These are phyloP conservation scores for Ypsolopha sequella DNA, from an alignment of 2,888 invertebrate species.

Conservation along the genomic window DNA sequence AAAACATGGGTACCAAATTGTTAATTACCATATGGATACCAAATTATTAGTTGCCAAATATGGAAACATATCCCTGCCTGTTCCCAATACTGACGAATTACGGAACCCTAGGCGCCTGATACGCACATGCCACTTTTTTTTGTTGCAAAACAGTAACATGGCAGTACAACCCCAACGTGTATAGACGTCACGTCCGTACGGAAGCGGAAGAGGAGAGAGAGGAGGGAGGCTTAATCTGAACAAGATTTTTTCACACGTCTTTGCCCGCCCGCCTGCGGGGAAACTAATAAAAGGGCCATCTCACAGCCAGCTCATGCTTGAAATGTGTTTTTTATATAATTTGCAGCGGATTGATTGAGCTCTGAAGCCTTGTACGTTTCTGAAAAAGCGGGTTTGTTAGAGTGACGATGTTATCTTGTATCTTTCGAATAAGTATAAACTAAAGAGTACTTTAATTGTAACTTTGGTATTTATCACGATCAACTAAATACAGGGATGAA, in stretches of 20 bases:
- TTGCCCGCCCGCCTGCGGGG: conserved; percentile 42
- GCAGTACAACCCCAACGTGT: not conserved
- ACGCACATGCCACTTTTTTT: too few relatives aligned
- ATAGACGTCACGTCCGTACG: not conserved
- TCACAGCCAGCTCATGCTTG: conserved; percentile 66
- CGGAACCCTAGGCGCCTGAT: too few relatives aligned
- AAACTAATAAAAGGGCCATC: conserved; percentile 72
- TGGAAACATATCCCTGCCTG: too few relatives aligned
- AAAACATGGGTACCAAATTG: too few relatives aligned
- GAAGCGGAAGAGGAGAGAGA: conserved; percentile 35
- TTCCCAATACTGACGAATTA: too few relatives aligned
- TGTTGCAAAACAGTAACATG: not conserved
- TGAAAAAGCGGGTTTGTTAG: conserved; percentile 14
- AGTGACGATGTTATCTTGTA: conserved; percentile 1
- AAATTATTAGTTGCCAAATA: too few relatives aligned
- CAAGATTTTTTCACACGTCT: conserved; percentile 65
- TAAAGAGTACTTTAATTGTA: not conserved
- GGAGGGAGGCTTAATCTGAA: conserved; percentile 59
- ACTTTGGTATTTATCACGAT: not conserved
- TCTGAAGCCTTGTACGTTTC: not conserved
- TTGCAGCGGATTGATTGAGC: conserved; percentile 62
- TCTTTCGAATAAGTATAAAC: not conserved
- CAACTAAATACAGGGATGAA: too few relatives aligned
- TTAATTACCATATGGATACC: too few relatives aligned
- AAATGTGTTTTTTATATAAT: conserved; percentile 73